Conservation (phyloP, 2,113 vertebrate genomes). For the Ageneiosus marmoratus region DNA sequence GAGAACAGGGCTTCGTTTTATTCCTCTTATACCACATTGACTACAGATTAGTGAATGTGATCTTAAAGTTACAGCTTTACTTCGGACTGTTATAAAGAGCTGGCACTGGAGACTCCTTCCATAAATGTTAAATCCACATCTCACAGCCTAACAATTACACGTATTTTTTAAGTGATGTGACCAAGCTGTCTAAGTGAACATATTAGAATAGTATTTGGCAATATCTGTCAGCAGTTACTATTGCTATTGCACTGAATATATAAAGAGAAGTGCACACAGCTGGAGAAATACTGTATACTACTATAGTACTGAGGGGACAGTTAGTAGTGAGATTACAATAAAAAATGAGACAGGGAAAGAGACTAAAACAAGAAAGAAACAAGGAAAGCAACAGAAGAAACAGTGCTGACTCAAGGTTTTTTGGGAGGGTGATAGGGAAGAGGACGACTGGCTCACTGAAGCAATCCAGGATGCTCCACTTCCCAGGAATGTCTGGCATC, state of each 20-base stretch:
- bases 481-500: conserved; percentile 38
- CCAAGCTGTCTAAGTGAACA: too few species aligned
- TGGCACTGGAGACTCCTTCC: not conserved
- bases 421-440: not conserved
- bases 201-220: not conserved
- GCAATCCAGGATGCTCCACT: conserved; percentile 27
- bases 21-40: not conserved
- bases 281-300: not conserved
- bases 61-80: not conserved
- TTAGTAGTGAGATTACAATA: not conserved
- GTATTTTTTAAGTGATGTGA: not conserved
- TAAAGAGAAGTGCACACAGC: not conserved
- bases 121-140: not conserved
- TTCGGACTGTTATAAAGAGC: too few species aligned
- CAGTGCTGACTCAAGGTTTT: conserved; percentile 18
- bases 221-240: not conserved
- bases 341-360: not conserved
- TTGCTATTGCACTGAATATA: not conserved
- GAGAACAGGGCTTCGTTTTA: too few species aligned
- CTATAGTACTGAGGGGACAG: not conserved
- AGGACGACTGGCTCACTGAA: conserved; percentile 16
- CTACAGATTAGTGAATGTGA: not conserved
- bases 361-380: not conserved
- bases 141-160: not conserved
- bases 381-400: not conserved